phyloP scores from a whole-genome alignment of 2,888 invertebrate species.

The Acanthosepion esculentum region DNA sequence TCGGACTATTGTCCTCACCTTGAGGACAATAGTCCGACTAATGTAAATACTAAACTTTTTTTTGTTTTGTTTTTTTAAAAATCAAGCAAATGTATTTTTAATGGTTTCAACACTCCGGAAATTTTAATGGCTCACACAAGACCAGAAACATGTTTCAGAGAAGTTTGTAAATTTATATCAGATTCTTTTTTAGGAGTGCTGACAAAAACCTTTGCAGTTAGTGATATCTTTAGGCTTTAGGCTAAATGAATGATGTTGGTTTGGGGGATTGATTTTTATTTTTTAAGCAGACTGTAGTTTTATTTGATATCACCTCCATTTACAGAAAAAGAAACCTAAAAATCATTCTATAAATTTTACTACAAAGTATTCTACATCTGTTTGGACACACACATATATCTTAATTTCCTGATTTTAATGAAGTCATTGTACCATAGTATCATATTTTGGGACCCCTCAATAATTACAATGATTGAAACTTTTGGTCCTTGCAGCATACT shows the following conservation, averaged over 20 bases:
- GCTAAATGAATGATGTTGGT: not conserved
- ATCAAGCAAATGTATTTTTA: not conserved
- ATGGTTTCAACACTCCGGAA: constrained; percentile 33
- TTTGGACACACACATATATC: not conserved
- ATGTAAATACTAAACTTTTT: too few species aligned
- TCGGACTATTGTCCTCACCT: too few species aligned
- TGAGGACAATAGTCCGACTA: too few species aligned
- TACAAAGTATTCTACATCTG: too few species aligned
- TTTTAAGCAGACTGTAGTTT: not conserved
- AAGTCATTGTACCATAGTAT: not conserved
- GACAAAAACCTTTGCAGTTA: not conserved
- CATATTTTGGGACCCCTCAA: too few species aligned
- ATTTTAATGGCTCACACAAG: not conserved
- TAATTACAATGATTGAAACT: not conserved
- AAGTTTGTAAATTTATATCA: too few species aligned
- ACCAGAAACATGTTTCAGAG: not conserved
- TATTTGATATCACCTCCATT: too few species aligned
- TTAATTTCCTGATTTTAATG: not conserved
- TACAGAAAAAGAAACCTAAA: too few species aligned
- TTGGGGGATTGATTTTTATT: not conserved
- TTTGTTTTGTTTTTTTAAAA: too few species aligned
- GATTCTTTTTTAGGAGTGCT: too few species aligned
- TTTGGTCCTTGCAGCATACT: not conserved
- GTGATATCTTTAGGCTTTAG: too few species aligned
- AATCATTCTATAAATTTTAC: too few species aligned